A percentile compares a stretch with the other conserved stretches of the same genome.
Conservation (phyloP, 2,797 vertebrate genomes). For the Hydrophis major region DNA sequence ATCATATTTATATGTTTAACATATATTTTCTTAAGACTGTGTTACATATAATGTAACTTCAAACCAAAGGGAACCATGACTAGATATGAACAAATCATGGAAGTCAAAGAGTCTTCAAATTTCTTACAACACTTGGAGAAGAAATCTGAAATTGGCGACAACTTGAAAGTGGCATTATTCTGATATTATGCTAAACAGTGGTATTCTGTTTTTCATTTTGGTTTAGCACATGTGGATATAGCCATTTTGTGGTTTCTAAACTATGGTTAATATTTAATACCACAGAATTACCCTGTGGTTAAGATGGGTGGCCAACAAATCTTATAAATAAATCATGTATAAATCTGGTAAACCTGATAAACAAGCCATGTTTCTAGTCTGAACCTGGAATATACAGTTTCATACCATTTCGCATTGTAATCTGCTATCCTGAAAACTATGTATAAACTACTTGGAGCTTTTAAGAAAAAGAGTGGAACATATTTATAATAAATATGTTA, state of each 20-base stretch:
- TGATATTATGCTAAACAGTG: neutral
- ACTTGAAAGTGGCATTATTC: neutral
- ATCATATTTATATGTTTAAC: neutral
- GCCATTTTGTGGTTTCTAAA: neutral
- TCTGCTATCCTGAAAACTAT: neutral
- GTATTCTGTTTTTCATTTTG: neutral
- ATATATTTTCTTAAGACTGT: neutral
- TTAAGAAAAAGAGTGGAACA: neutral
- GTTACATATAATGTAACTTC: neutral
- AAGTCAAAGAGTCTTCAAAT: neutral
- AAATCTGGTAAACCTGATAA: neutral
- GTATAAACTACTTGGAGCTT: neutral
- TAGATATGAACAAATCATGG: neutral
- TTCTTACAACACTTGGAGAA: neutral
- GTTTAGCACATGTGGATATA: neutral
- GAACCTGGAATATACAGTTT: neutral
- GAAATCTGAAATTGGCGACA: neutral
- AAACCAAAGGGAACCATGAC: neutral
- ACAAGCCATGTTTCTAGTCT: neutral
- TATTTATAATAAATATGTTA: neutral
- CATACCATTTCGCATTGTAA: neutral
- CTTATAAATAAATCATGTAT: neutral
- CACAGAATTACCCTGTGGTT: no score
- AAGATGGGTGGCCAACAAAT: no score
- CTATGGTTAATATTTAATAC: neutral